A percentile compares a stretch with the other conserved stretches of the same genome.
These are phyloP conservation scores for Rhynchopsitta pachyrhyncha DNA, from an alignment of 2,113 vertebrate genomes.

Conservation along the genomic window DNA sequence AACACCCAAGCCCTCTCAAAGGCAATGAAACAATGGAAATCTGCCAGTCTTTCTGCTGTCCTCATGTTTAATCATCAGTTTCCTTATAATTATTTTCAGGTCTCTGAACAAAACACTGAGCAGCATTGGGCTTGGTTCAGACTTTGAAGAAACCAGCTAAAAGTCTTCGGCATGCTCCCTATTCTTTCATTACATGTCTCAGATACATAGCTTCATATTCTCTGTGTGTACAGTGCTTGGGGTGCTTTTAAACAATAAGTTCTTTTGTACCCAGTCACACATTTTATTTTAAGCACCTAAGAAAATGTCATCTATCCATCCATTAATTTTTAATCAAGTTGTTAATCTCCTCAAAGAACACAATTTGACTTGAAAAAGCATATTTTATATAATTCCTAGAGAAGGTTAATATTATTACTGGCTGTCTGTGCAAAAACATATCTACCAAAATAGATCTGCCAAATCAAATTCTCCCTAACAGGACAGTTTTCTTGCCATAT, in stretches of 20 bases:
- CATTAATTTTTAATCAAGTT: not conserved
- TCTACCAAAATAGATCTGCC: not conserved
- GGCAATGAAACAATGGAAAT: not conserved
- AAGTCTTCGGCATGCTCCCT: not conserved
- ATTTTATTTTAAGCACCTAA: not conserved
- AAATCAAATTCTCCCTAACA: not conserved
- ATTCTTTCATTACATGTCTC: not conserved
- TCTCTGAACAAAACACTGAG: not conserved
- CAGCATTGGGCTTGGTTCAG: not conserved
- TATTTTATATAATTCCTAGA: not conserved
- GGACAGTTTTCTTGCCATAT: not conserved
- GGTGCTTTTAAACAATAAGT: not conserved
- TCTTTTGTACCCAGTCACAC: not conserved
- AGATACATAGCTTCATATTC: not conserved
- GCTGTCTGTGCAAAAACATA: accelerated
- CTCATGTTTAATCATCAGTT: not conserved
- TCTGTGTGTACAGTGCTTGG: not conserved
- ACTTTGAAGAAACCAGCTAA: not conserved
- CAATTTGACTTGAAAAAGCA: not conserved
- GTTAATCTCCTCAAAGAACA: not conserved
- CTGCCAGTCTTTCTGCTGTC: not conserved
- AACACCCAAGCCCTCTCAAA: not conserved
- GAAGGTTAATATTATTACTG: not conserved
- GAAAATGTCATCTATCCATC: not conserved
- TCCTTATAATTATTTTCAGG: not conserved